Conservation (phyloP, 2,888 invertebrate species). For the Trypoxylon attenuatum region DNA sequence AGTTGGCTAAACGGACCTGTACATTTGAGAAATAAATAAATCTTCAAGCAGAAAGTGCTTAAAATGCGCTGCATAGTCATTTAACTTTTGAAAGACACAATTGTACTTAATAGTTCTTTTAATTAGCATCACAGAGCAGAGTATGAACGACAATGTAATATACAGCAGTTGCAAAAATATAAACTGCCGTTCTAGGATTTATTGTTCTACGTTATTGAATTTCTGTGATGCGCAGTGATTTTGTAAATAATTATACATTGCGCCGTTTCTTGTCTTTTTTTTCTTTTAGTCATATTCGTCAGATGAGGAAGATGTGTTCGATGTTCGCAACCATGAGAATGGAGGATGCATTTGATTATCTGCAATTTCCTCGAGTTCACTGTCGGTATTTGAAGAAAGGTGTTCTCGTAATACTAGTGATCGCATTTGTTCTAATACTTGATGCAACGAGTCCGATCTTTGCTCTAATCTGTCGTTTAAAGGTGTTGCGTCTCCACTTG, state of each 20-base stretch:
- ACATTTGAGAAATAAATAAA: no score
- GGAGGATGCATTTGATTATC: constrained; percentile 59
- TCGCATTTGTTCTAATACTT: constrained; percentile 72
- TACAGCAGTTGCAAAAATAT: constrained; percentile 11
- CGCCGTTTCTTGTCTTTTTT: neutral
- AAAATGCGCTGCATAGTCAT: constrained; percentile 6
- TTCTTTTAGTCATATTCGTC: constrained; percentile 36
- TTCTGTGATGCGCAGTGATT: neutral
- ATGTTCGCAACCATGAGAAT: constrained; percentile 53
- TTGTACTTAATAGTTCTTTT: constrained; percentile 34
- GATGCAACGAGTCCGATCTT: constrained; percentile 69
- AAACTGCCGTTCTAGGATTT: constrained; percentile 14
- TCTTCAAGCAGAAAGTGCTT: constrained; percentile 6
- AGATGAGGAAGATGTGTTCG: constrained; percentile 41
- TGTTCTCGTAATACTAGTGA: constrained; percentile 67
- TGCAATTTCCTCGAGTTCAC: constrained; percentile 62
- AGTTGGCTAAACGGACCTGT: no score
- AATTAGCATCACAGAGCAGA: constrained; percentile 27
- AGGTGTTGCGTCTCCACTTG: constrained; percentile 69
- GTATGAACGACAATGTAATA: constrained; percentile 16
- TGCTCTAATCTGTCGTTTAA: constrained; percentile 63
- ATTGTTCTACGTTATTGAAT: constrained; percentile 8
- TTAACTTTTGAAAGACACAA: constrained; percentile 28
- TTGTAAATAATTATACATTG: neutral
- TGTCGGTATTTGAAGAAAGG: constrained; percentile 61